These are phyloP conservation scores for Dipus sagitta DNA, from an alignment of 2,797 vertebrate species.

Conservation along the genomic window DNA sequence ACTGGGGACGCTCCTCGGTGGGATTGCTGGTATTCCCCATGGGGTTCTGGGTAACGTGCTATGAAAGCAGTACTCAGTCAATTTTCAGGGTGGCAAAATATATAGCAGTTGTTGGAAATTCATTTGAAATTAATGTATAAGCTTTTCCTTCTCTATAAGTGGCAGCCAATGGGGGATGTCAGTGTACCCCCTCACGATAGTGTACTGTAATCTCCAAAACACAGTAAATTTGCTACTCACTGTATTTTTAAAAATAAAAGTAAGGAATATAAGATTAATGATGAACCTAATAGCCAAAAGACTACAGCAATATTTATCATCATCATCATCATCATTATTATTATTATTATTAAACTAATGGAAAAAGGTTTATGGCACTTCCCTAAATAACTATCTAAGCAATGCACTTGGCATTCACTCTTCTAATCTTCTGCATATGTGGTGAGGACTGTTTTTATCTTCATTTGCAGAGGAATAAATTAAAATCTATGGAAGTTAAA, in stretches of 20 bases:
- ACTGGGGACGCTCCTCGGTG: too few relatives aligned
- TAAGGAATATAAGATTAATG: background rate
- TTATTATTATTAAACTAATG: background rate
- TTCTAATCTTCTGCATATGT: background rate
- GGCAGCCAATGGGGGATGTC: background rate
- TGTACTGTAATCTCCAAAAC: background rate
- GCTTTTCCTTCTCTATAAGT: background rate
- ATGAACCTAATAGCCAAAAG: background rate
- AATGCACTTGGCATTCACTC: background rate
- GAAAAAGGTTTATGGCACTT: background rate
- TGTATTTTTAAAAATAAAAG: background rate
- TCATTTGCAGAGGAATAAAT: background rate
- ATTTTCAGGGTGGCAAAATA: background rate
- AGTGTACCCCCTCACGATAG: background rate
- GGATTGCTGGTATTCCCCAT: too few relatives aligned
- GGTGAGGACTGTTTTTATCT: background rate
- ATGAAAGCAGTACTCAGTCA: too few relatives aligned
- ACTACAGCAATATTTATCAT: background rate
- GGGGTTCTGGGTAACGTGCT: too few relatives aligned
- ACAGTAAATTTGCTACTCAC: background rate
- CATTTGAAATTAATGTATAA: slow-evolving; percentile 5
- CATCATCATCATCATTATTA: background rate
- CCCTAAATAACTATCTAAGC: background rate
- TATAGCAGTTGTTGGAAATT: background rate
- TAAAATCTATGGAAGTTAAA: background rate